These are phyloP conservation scores for Leguminivora glycinivorella DNA, from an alignment of 1,140 invertebrate species.

Conservation along the genomic window DNA sequence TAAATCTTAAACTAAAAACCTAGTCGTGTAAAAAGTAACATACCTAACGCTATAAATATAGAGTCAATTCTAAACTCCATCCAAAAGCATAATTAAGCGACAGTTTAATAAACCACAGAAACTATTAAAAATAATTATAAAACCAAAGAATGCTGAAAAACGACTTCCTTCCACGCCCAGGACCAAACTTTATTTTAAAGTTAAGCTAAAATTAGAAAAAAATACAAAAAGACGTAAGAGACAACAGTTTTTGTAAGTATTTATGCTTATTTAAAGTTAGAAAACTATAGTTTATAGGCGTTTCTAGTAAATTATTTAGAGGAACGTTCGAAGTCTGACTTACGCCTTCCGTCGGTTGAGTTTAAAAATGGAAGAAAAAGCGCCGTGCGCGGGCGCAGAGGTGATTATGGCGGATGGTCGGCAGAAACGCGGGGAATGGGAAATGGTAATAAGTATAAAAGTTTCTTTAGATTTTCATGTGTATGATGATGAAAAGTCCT, in stretches of 20 bases:
- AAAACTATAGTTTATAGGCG: constrained; percentile 36
- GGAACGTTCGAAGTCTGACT: constrained; percentile 53
- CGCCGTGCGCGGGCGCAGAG: constrained; percentile 51
- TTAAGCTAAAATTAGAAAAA: not conserved
- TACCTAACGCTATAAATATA: not conserved
- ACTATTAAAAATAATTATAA: constrained; percentile 28
- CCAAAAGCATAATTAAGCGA: not conserved
- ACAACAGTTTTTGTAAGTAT: not conserved
- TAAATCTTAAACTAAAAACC: no score
- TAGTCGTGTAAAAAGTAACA: no score
- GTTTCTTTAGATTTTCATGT: no score
- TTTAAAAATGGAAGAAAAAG: constrained; percentile 52
- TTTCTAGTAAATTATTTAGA: constrained; percentile 66
- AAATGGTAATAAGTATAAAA: no score
- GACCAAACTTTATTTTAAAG: constrained; percentile 2
- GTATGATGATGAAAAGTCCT: no score
- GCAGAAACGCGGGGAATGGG: constrained; percentile 12
- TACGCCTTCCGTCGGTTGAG: constrained; percentile 58
- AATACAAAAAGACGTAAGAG: not conserved
- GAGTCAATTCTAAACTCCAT: not conserved
- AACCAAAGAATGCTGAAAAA: constrained; percentile 54
- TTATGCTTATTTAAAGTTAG: not conserved
- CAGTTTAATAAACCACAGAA: not conserved
- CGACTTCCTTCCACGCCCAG: constrained; percentile 52
- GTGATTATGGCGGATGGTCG: constrained; percentile 49